phyloP scores from a whole-genome alignment of 2,888 invertebrate species.

The Mellilla xanthometata region DNA sequence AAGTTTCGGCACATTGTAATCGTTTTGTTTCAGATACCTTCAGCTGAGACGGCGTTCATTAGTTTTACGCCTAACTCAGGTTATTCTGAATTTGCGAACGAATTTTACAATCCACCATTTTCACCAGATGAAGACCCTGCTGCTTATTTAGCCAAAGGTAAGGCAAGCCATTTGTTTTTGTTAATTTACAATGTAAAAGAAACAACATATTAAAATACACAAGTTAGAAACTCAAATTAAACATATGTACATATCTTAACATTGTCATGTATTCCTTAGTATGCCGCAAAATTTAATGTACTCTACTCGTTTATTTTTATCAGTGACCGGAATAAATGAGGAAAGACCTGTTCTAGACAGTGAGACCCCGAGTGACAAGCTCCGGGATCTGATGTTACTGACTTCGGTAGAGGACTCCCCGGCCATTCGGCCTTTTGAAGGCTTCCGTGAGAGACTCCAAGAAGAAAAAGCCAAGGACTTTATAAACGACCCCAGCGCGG shows the following conservation, averaged over 20 bases:
- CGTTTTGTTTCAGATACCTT: conserved; percentile 68
- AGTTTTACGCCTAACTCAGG: conserved; percentile 87
- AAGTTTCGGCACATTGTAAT: no score
- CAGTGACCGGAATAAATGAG: conserved; percentile 33
- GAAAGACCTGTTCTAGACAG: conserved; percentile 38
- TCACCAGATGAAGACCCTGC: conserved; percentile 71
- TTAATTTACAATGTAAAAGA: no score
- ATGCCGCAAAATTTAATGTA: not conserved
- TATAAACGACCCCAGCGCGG: conserved; percentile 38
- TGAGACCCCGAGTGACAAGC: conserved; percentile 65
- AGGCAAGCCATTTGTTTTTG: conserved; percentile 1
- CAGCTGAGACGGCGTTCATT: conserved; percentile 89
- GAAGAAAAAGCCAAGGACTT: conserved; percentile 49
- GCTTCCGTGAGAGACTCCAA: conserved; percentile 70
- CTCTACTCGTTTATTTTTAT: not conserved
- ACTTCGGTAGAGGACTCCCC: conserved; percentile 60
- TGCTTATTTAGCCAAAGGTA: conserved; percentile 60
- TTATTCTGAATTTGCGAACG: conserved; percentile 90
- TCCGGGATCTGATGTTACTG: conserved; percentile 65
- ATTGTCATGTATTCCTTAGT: not conserved
- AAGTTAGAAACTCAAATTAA: no score
- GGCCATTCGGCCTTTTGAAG: conserved; percentile 65
- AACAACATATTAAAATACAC: no score
- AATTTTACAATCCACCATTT: conserved; percentile 89
- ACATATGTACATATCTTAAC: no score